Evolutionary conservation across 2,888 invertebrate genomes (phyloP).

Genomic region (Eupithecia pulchellata): DNA sequence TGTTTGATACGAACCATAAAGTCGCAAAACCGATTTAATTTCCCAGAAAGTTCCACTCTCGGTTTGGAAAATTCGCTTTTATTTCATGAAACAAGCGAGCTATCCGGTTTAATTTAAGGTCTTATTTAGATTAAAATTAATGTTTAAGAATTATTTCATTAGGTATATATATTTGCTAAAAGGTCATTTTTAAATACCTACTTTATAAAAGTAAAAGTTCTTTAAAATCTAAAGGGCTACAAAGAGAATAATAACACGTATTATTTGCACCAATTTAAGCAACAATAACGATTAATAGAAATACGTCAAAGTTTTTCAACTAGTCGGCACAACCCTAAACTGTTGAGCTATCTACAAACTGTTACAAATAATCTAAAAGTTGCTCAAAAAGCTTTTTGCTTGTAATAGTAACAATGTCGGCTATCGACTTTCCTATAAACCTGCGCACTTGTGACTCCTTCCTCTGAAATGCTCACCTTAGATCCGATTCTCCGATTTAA

Average conservation of each 20-base stretch:
- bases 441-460: neutral
- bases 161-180: neutral
- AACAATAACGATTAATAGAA: neutral
- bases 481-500: conserved; percentile 17
- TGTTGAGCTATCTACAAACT: neutral
- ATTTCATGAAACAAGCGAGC: neutral
- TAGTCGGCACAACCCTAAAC: neutral
- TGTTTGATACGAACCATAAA: neutral
- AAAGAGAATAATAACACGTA: neutral
- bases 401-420: neutral
- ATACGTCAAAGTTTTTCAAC: neutral
- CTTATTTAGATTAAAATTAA: neutral
- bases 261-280: neutral
- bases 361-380: neutral
- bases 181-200: neutral
- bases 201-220: neutral
- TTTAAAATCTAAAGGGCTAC: neutral
- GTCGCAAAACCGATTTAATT: neutral
- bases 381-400: neutral
- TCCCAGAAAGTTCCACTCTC: neutral
- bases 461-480: conserved; percentile 9
- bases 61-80: neutral
- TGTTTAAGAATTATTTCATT: neutral
- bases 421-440: neutral
- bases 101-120: neutral